Evolutionary conservation across 1,140 invertebrate species (phyloP).

Genomic region (Drosophila teissieri): DNA sequence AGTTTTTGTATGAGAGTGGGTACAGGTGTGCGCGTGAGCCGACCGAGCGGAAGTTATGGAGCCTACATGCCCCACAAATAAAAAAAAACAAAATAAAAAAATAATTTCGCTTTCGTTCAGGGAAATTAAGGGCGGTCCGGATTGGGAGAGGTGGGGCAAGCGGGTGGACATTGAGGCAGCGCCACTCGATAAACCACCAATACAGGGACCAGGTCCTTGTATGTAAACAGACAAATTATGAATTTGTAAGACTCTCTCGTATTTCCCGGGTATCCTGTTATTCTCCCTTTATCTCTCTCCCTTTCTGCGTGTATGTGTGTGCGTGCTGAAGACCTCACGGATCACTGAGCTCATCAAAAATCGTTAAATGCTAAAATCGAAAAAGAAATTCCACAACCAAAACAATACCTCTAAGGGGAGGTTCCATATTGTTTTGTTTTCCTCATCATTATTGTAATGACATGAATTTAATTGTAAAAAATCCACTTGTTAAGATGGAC

Average conservation of each 20-base stretch:
- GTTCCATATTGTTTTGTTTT: neutral
- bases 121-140: neutral
- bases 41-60: slow-evolving; percentile 78
- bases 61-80: slow-evolving; percentile 69
- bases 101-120: slow-evolving; percentile 63
- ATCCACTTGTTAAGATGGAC: too few species aligned
- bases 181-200: slow-evolving; percentile 70
- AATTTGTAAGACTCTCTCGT: slow-evolving; percentile 72
- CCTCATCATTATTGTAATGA: neutral
- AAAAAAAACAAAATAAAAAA: slow-evolving; percentile 21
- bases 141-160: slow-evolving; percentile 44
- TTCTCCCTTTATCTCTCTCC: slow-evolving; percentile 3
- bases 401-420: slow-evolving; percentile 26
- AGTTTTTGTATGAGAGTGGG: slow-evolving; percentile 47
- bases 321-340: slow-evolving; percentile 70
- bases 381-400: slow-evolving; percentile 39
- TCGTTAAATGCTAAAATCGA: slow-evolving; percentile 74
- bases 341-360: slow-evolving; percentile 80
- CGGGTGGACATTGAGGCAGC: slow-evolving; percentile 69
- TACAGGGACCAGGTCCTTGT: slow-evolving; percentile 53
- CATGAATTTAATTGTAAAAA: neutral
- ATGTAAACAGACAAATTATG: slow-evolving; percentile 77
- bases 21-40: slow-evolving; percentile 75
- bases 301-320: slow-evolving; percentile 25
- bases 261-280: slow-evolving; percentile 20